Evolutionary conservation across 2,888 invertebrate species (phyloP), one percentile per base, ranked within the genome.

Genomic region (Apamea anceps): DNA sequence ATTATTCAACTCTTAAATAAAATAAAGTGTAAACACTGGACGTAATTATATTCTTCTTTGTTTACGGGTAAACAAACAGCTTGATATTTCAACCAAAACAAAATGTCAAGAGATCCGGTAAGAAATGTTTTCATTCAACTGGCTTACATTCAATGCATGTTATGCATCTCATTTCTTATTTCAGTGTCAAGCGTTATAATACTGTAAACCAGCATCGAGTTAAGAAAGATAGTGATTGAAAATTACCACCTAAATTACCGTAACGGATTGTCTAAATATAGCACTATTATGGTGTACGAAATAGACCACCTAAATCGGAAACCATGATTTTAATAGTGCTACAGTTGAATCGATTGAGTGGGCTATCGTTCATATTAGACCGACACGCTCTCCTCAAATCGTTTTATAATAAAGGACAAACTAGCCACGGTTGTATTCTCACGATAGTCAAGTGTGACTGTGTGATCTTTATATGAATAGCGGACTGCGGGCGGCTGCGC

Each of bases 401-500:
- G 75, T 77, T 87, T 86, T 79, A 84, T 82, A 81, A 86, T 88
- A 87, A 90, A 91, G 89, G 90, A 91, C 91, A 92, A 91, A 91
- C 90, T 88, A 89, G 92, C 91, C 92, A 92, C 90, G 91, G 82
- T 48, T 84, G 79, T 87, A 91, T 94, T 95, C 95, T 94, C 95
- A 95, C 94, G 95, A 91, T 91, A 90, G 90, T 91, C 91, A 92
- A 93, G 90, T 90, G 92, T 32, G 32, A 32, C 32, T 32, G 32
- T 32, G 32, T 91, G 90, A 91, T 89, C 82, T 89, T 88, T 82
- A 84, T 89, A 91, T 89, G 91, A 88, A 90, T 90, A 90, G 85
- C 85, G 85, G 78, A 72, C 75, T 77, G 42, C 77, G 28, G 28
- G 54, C 48, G 28, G 15, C 71, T 72, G 76, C 75, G 72, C 73